Evolutionary conservation across 2,797 vertebrate genomes (phyloP).

Genomic region (Cirrhinus molitorella): DNA sequence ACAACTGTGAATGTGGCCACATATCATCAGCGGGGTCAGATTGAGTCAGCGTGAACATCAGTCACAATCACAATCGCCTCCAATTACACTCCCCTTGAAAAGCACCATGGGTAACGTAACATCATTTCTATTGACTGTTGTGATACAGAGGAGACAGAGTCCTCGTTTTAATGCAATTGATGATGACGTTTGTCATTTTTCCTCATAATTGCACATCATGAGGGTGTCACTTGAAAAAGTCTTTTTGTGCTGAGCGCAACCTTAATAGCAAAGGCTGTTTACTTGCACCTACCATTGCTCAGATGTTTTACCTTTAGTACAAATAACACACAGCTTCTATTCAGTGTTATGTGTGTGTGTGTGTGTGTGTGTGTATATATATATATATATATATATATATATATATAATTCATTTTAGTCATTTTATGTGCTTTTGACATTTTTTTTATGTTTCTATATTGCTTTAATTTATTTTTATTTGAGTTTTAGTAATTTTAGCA

Average conservation of each 20-base stretch:
- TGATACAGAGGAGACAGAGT: constrained; percentile 55
- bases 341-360: no score
- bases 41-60: constrained; percentile 46
- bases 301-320: background rate
- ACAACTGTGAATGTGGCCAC: constrained; percentile 53
- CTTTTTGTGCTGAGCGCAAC: background rate
- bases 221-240: background rate
- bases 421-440: no score
- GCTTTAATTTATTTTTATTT: background rate
- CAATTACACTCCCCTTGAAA: constrained; percentile 61
- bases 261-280: background rate
- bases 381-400: no score
- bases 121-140: constrained; percentile 60
- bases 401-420: no score
- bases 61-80: constrained; percentile 61
- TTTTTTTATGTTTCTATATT: no score
- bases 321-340: background rate
- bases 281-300: background rate
- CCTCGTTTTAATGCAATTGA: constrained; percentile 54
- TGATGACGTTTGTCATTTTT: constrained; percentile 56
- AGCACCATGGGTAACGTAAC: constrained; percentile 56
- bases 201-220: constrained; percentile 31
- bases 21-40: constrained; percentile 61
- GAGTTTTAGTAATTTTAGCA: background rate
- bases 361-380: no score